Evolutionary conservation across 1,140 invertebrate genomes (phyloP).

Genomic region (Akabosia matsudoensis): DNA sequence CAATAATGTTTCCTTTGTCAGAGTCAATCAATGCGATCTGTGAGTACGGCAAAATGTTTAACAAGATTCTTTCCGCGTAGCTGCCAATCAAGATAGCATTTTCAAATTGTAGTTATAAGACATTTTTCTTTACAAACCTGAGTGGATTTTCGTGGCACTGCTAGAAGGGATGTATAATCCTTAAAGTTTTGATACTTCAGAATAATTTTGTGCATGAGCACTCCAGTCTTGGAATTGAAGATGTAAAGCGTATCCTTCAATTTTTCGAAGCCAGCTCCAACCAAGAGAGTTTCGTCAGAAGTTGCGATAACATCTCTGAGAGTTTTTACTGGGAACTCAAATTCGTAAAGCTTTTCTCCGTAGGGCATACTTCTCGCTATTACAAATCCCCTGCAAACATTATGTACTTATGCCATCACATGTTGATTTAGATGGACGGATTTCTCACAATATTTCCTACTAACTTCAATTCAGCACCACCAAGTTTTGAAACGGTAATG

Average conservation of each 20-base stretch:
- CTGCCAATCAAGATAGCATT: too few species aligned
- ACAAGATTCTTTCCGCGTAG: not conserved
- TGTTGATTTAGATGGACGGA: too few species aligned
- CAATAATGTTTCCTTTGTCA: conserved; percentile 83
- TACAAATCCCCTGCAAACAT: conserved; percentile 34
- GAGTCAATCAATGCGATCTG: conserved; percentile 82
- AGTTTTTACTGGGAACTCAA: conserved; percentile 72
- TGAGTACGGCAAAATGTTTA: too few species aligned
- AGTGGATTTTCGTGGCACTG: conserved; percentile 41
- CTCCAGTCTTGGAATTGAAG: conserved; percentile 78
- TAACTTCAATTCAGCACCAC: conserved; percentile 41
- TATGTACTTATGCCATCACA: too few species aligned
- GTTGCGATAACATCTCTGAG: conserved; percentile 74
- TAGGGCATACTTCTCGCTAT: conserved; percentile 52
- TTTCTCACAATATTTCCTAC: too few species aligned
- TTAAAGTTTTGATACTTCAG: conserved; percentile 62
- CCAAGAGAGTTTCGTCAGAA: conserved; percentile 72
- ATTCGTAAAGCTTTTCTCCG: conserved; percentile 72
- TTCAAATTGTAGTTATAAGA: too few species aligned
- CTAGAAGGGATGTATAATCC: conserved; percentile 37
- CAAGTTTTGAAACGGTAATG: conserved; percentile 69
- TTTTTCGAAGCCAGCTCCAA: conserved; percentile 76
- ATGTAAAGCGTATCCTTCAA: conserved; percentile 78
- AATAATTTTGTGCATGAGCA: conserved; percentile 70
- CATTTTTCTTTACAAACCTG: conserved; percentile 36